Evolutionary conservation across 2,113 vertebrate genomes (phyloP).

Genomic region (Prunella himalayana): DNA sequence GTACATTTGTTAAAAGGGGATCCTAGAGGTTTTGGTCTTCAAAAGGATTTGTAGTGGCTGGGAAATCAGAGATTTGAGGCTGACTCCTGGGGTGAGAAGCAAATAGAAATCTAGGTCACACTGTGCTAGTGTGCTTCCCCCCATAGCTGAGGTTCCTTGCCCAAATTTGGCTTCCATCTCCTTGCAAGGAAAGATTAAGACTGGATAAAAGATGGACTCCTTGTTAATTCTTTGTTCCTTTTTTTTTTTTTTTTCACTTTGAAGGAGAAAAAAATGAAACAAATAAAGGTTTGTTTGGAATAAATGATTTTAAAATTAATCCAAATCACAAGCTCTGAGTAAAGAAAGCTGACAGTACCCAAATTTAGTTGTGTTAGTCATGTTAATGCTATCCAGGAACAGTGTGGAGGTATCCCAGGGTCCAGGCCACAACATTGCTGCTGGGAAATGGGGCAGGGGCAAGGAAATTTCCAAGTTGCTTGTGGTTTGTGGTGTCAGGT

Average conservation of each 20-base stretch:
- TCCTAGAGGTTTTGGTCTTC: not conserved
- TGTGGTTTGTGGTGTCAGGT: not conserved
- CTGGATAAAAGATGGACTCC: not conserved
- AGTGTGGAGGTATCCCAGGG: not conserved
- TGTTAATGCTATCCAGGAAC: not conserved
- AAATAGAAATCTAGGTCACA: not conserved
- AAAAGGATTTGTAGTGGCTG: not conserved
- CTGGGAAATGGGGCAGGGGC: not conserved
- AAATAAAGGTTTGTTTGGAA: not conserved
- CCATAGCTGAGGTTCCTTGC: not conserved
- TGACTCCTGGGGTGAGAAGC: not conserved
- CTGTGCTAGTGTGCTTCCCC: not conserved
- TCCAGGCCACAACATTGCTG: not conserved
- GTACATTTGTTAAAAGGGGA: not conserved
- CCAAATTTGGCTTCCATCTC: not conserved
- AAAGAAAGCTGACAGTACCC: not conserved
- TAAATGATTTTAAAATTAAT: not conserved
- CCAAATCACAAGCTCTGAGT: not conserved
- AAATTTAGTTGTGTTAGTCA: not conserved
- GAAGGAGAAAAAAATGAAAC: not conserved
- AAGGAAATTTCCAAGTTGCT: not conserved
- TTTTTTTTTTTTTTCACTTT: not conserved
- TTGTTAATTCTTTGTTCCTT: not conserved
- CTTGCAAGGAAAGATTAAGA: not conserved
- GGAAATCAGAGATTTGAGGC: not conserved